A percentile compares a stretch with the other conserved stretches of the same genome.
Evolutionary conservation across 2,113 vertebrate genomes (phyloP).

Genomic region (Alexandromys fortis): DNA sequence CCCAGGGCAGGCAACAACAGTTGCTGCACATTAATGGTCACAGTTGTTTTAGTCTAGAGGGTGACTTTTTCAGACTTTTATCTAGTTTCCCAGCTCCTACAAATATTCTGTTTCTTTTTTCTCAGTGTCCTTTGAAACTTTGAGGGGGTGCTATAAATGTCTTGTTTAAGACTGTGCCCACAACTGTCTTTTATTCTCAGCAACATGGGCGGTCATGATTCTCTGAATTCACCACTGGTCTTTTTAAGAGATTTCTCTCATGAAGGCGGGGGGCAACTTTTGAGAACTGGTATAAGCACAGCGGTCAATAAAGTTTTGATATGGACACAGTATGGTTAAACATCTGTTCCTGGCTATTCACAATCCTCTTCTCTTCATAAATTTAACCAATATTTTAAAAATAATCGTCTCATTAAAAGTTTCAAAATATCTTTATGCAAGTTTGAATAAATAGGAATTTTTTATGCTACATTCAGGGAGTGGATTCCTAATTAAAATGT

Average conservation of each 20-base stretch:
- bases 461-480: neutral
- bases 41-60: neutral
- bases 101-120: neutral
- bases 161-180: neutral
- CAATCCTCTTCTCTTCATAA: slow-evolving; percentile 66
- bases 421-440: neutral
- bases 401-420: neutral
- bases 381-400: neutral
- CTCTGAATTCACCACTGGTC: neutral
- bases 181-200: neutral
- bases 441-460: neutral
- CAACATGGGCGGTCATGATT: neutral
- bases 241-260: neutral
- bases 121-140: neutral
- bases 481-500: neutral
- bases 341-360: slow-evolving; percentile 70
- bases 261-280: neutral
- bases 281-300: too few relatives aligned
- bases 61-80: neutral
- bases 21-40: neutral
- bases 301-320: slow-evolving; percentile 64
- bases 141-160: neutral
- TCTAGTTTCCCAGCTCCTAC: neutral
- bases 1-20: neutral
- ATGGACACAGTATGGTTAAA: slow-evolving; percentile 50